Evolutionary conservation across 2,113 vertebrate species (phyloP).

Genomic region (Vireo altiloquus): DNA sequence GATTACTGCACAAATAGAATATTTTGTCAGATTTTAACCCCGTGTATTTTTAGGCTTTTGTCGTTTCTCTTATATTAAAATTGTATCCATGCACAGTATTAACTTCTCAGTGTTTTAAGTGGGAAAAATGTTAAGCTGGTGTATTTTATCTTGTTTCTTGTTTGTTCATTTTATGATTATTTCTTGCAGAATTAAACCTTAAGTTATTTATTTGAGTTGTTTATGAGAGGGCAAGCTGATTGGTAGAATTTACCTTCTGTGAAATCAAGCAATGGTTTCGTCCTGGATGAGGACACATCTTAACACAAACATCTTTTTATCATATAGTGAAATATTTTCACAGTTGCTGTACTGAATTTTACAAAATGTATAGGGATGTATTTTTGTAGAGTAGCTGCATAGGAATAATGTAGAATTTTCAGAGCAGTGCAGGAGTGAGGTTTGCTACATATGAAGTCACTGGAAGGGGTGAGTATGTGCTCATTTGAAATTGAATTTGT

Average conservation of each 20-base stretch:
- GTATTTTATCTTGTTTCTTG: not conserved
- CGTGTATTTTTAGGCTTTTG: not conserved
- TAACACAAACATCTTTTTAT: not conserved
- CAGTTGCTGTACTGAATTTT: not conserved
- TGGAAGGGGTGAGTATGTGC: not conserved
- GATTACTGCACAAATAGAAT: not conserved
- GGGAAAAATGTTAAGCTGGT: not conserved
- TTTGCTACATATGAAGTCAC: not conserved
- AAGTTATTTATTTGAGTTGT: not conserved
- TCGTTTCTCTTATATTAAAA: not conserved
- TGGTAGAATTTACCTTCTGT: constrained; percentile 29
- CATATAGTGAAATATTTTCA: not conserved
- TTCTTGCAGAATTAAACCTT: not conserved
- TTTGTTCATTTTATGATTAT: not conserved
- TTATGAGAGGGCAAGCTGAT: not conserved
- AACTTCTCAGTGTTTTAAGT: not conserved
- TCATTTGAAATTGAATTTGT: not conserved
- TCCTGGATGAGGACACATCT: not conserved
- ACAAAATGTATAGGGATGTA: not conserved
- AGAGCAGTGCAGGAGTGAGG: not conserved
- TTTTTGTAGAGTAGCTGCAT: not conserved
- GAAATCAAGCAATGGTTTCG: not conserved
- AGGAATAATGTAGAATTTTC: not conserved
- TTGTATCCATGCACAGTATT: not conserved
- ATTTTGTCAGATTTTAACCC: not conserved